Conservation (phyloP, 2,113 vertebrate species). For the Alaudala cheleensis region DNA sequence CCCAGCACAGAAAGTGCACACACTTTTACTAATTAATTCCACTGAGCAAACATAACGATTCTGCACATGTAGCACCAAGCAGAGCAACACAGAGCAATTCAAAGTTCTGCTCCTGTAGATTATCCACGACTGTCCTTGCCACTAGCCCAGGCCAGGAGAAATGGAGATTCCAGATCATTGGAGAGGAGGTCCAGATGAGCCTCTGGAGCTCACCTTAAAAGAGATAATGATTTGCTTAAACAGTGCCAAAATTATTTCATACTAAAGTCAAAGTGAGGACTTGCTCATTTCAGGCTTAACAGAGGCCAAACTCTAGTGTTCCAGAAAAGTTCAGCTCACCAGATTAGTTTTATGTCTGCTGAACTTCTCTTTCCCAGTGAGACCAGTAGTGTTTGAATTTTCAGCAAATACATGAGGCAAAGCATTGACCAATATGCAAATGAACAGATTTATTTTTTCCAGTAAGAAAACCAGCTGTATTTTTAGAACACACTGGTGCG, state of each 20-base stretch:
- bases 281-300: neutral
- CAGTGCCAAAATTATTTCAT: neutral
- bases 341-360: neutral
- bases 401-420: neutral
- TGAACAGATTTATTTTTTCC: neutral
- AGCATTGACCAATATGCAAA: neutral
- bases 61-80: neutral
- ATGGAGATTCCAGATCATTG: neutral
- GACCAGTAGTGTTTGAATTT: neutral
- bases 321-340: neutral
- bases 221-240: neutral
- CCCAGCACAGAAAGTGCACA: neutral
- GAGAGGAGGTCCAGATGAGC: neutral
- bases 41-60: neutral
- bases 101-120: neutral
- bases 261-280: neutral
- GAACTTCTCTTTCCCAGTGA: neutral
- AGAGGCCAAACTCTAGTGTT: neutral
- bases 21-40: neutral
- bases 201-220: neutral
- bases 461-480: neutral
- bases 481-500: neutral
- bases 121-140: rapidly evolving
- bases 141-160: neutral
- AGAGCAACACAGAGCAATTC: neutral